Conservation (phyloP, 2,113 vertebrate genomes). For the Myotis brandtii region DNA sequence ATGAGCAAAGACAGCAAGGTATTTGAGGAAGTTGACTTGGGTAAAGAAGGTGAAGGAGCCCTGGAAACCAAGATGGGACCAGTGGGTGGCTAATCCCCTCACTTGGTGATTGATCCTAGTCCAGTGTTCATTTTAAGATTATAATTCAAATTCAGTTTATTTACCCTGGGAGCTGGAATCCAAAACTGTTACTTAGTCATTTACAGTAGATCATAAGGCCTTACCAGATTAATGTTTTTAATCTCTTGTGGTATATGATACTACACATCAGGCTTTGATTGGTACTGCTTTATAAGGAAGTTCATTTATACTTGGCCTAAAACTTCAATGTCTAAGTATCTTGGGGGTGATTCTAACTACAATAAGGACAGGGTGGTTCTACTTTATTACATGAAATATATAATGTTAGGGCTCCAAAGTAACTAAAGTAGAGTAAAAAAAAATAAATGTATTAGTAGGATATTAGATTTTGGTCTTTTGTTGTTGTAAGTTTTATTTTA, state of each 20-base stretch:
- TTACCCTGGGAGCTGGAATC: not conserved
- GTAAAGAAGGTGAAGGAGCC: not conserved
- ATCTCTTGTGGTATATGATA: not conserved
- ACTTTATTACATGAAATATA: not conserved
- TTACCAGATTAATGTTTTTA: not conserved
- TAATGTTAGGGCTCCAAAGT: not conserved
- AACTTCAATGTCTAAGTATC: not conserved
- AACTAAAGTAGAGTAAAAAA: not conserved
- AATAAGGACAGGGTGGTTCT: not conserved
- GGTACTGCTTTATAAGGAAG: slow-evolving; percentile 10
- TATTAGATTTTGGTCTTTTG: not conserved
- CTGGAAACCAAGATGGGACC: not conserved
- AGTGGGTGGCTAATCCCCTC: not conserved
- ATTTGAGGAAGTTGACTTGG: not conserved
- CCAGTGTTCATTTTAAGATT: slow-evolving; percentile 5
- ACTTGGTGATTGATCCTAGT: not conserved
- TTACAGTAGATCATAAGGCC: not conserved
- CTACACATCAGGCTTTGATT: not conserved
- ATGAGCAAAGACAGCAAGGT: not conserved
- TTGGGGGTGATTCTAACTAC: not conserved
- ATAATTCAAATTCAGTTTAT: not conserved
- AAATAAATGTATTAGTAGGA: not conserved
- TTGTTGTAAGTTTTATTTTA: not conserved
- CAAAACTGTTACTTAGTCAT: not conserved
- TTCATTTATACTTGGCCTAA: not conserved